Percentiles rank a stretch among this genome's conserved stretches.
Evolutionary conservation across 2,888 invertebrate genomes (phyloP).

Genomic region (Agelastica alni): DNA sequence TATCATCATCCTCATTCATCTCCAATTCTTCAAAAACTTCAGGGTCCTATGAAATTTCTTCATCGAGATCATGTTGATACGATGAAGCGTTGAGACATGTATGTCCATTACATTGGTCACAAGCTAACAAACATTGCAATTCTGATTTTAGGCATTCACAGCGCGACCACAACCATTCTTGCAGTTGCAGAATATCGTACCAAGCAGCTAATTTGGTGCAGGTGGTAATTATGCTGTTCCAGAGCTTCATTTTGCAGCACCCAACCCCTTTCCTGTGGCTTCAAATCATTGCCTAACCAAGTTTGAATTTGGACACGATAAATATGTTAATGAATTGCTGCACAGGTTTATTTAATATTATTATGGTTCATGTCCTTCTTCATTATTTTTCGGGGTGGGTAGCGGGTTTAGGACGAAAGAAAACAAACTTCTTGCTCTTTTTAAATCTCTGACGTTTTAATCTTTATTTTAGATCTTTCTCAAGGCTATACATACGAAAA

Average conservation of each 20-base stretch:
- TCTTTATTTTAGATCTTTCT: too few species aligned
- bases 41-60: not conserved
- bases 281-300: not conserved
- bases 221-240: not conserved
- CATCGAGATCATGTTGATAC: too few species aligned
- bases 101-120: not conserved
- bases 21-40: not conserved
- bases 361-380: too few species aligned
- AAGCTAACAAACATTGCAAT: not conserved
- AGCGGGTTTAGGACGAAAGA: too few species aligned
- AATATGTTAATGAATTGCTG: conserved; percentile 5
- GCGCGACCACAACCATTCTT: not conserved
- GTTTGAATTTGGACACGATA: not conserved
- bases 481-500: too few species aligned
- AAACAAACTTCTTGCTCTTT: too few species aligned
- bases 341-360: too few species aligned
- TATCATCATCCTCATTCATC: not conserved
- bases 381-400: too few species aligned
- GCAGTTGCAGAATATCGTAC: not conserved
- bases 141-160: not conserved
- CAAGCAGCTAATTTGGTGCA: not conserved
- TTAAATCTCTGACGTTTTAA: too few species aligned
- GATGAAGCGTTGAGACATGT: too few species aligned
- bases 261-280: too few species aligned
- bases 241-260: not conserved